phyloP scores from a whole-genome alignment of 2,888 invertebrate genomes.

The Agrochola circellaris region DNA sequence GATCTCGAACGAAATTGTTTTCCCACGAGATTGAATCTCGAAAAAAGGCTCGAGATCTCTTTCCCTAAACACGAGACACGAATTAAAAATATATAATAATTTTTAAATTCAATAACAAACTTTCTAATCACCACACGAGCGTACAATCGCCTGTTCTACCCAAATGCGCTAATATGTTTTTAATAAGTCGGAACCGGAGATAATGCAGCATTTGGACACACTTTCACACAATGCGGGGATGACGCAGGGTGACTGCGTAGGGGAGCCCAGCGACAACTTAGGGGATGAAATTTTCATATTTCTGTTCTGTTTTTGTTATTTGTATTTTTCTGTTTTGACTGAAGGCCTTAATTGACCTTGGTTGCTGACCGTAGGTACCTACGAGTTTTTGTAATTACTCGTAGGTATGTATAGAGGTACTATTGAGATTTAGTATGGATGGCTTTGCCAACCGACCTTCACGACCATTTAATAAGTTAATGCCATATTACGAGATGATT shows the following conservation, averaged over 20 bases:
- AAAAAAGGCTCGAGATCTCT: no score
- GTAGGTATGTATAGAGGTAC: no score
- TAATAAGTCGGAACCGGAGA: slow-evolving; percentile 85
- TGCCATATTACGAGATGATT: no score
- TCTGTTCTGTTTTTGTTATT: neutral
- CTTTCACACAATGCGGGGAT: slow-evolving; percentile 62
- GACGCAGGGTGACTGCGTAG: slow-evolving; percentile 49
- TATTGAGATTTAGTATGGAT: no score
- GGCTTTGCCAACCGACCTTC: no score
- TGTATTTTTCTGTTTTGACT: neutral
- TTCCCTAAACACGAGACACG: neutral
- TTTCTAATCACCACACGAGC: slow-evolving; percentile 69
- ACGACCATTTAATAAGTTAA: no score
- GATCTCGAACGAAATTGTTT: no score
- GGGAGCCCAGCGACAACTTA: slow-evolving; percentile 34
- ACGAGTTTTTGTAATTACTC: no score
- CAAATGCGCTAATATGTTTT: slow-evolving; percentile 82
- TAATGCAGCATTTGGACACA: slow-evolving; percentile 73
- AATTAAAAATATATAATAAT: neutral
- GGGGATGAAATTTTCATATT: slow-evolving; percentile 29
- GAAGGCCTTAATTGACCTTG: no score
- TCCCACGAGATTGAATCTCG: no score
- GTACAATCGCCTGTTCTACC: slow-evolving; percentile 75
- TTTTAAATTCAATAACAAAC: neutral
- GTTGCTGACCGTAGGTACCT: no score